Base-by-base conservation (phyloP, 2,113 vertebrate species). In the Neomonachus schauinslandi region DNA sequence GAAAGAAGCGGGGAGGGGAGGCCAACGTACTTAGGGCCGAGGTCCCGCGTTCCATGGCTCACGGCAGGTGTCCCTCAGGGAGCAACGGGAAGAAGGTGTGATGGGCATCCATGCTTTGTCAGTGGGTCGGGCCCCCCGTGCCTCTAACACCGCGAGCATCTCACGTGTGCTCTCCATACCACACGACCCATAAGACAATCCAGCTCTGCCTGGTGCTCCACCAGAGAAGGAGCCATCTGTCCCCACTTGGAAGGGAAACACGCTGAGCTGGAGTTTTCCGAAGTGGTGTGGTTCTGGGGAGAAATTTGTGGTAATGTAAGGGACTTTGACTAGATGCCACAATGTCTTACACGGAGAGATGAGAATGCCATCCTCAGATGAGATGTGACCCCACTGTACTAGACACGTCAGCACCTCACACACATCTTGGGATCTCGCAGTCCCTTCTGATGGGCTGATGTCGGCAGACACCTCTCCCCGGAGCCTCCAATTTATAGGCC, bases 171-270 rank as follows among this genome's bases (percentile, higher is more conserved):
- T 95, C 72, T 91, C 92, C 83, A 51, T 26, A 83, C 28, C 84
- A 39, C 79, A n/a, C 21, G 51, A 89, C 90, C 63, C 82, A 49
- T 31, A 51, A 92, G 42, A 74, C 76, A 79, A 67, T 71, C 39
- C 31, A 51, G 16, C 69, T 94, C 80, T n/a, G 36, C 71, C 49
- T 84, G 31, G 79, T 76, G 79, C 74, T 51, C 55, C 59, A 33
- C 46, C 53, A 86, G 42, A 84, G 80, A 63, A 28, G 61, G 61
- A 55, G 49, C 24, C 91, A 91, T 69, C 84, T 92, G 83, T 39
- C 53, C 53, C 57, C 21, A 59, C 83, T 83, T 21, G 7, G 71
- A 91, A 80, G 72, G 33, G 22, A 87, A 91, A 88, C 33, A 11
- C 19, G 55, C n/a, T 90, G 46, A 57, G 53, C 21, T n/a, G 31